Conservation (phyloP, 2,888 invertebrate genomes). For the Drosophila nr. medialis region DNA sequence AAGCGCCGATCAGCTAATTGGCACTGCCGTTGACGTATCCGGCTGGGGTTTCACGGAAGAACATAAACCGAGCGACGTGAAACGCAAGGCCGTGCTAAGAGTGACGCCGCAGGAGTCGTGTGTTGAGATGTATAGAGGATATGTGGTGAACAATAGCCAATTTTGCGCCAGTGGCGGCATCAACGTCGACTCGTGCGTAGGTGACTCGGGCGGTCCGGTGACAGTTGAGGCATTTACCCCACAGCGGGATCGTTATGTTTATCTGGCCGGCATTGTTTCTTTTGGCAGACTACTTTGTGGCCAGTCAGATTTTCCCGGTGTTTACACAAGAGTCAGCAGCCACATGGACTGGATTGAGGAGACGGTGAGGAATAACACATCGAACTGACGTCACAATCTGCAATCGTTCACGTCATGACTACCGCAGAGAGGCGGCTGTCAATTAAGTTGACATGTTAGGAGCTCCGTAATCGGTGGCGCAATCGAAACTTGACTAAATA, state of each 20-base stretch:
- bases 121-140: constrained; percentile 8
- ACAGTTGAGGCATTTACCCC: constrained; percentile 47
- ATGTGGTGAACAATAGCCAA: constrained; percentile 32
- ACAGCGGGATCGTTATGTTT: constrained; percentile 42
- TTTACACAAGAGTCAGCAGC: constrained; percentile 60
- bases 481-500: neutral
- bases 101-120: constrained; percentile 44
- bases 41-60: constrained; percentile 88
- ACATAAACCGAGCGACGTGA: constrained; percentile 41
- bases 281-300: constrained; percentile 52
- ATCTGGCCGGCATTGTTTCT: constrained; percentile 62
- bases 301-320: constrained; percentile 42
- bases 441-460: neutral
- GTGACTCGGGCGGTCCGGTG: constrained; percentile 88
- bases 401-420: constrained; percentile 3
- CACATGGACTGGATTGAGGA: constrained; percentile 59
- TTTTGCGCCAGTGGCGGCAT: constrained; percentile 60
- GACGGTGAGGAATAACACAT: neutral
- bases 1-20: constrained; percentile 69
- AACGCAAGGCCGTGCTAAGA: constrained; percentile 51
- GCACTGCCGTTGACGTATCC: constrained; percentile 85
- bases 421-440: neutral
- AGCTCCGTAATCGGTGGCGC: neutral
- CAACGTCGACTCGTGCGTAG: constrained; percentile 85
- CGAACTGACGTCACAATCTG: neutral